These are phyloP conservation scores for Chascanopsetta lugubris DNA, from an alignment of 2,113 vertebrate genomes.

Conservation along the genomic window DNA sequence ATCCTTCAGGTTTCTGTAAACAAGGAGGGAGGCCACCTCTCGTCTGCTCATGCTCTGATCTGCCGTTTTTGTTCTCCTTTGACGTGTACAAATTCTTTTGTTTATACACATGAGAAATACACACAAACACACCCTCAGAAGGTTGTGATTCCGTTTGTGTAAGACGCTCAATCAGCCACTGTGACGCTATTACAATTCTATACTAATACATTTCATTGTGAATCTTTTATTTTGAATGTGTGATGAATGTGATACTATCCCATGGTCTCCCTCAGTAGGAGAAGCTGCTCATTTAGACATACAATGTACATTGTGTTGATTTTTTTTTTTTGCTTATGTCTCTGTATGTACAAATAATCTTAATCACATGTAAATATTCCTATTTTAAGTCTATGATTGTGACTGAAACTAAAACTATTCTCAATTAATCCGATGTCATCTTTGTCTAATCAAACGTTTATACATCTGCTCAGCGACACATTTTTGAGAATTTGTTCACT, in stretches of 20 bases:
- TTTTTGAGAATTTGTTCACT: not conserved
- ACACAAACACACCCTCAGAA: constrained; percentile 35
- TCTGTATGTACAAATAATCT: constrained; percentile 48
- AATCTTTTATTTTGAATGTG: too few species aligned
- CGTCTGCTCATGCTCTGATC: constrained; percentile 27
- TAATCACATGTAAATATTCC: constrained; percentile 22
- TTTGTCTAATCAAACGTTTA: not conserved
- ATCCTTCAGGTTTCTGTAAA: constrained; percentile 34
- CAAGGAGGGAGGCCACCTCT: constrained; percentile 38
- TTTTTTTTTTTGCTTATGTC: constrained; percentile 19
- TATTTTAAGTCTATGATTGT: constrained; percentile 31
- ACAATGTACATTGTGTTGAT: constrained; percentile 27
- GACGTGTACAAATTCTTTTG: constrained; percentile 17
- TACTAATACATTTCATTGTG: too few species aligned
- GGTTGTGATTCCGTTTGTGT: too few species aligned
- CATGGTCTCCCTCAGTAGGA: constrained; percentile 5
- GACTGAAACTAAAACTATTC: constrained; percentile 48
- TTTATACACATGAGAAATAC: constrained; percentile 31
- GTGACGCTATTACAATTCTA: too few species aligned
- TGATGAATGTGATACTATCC: too few species aligned
- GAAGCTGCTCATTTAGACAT: constrained; percentile 1
- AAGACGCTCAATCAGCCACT: too few species aligned
- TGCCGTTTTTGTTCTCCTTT: constrained; percentile 32
- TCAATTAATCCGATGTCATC: not conserved
- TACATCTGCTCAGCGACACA: constrained; percentile 2